Conservation (phyloP, 2,797 vertebrate species). For the Ibycter americanus region DNA sequence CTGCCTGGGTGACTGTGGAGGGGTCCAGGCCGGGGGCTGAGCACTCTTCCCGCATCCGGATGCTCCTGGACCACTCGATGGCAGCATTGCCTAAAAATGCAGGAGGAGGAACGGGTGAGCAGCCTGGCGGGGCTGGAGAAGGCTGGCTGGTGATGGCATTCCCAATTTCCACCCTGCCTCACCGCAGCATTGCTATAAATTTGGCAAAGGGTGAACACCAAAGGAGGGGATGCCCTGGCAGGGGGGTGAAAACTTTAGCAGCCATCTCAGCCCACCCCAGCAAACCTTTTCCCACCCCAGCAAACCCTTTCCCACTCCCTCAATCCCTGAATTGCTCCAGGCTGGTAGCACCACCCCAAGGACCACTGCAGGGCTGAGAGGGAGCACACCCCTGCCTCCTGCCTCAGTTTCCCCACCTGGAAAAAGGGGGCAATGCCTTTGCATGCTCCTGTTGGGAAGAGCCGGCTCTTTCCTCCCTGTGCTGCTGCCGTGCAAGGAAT, state of each 20-base stretch:
- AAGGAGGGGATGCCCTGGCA: neutral
- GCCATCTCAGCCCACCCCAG: neutral
- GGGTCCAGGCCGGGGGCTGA: neutral
- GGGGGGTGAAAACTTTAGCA: rapidly evolving
- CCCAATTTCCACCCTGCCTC: rapidly evolving
- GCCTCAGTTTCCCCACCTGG: neutral
- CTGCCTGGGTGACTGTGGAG: neutral
- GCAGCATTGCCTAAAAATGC: conserved; percentile 22
- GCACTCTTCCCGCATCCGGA: neutral
- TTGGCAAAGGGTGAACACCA: neutral
- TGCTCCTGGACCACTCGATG: conserved; percentile 34
- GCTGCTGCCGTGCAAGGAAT: neutral
- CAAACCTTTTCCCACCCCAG: neutral
- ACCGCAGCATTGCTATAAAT: neutral
- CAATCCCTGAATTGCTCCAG: neutral
- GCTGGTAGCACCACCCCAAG: neutral
- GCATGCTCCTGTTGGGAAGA: neutral
- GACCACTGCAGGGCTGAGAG: neutral
- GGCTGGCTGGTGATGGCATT: neutral
- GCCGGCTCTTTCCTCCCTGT: rapidly evolving
- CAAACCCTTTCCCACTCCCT: neutral
- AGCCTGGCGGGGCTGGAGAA: neutral
- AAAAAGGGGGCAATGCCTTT: neutral
- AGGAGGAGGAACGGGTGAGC: neutral
- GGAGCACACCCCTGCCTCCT: neutral